These are phyloP conservation scores for Drosophila antonietae DNA, from an alignment of 2,888 invertebrate species.

Conservation along the genomic window DNA sequence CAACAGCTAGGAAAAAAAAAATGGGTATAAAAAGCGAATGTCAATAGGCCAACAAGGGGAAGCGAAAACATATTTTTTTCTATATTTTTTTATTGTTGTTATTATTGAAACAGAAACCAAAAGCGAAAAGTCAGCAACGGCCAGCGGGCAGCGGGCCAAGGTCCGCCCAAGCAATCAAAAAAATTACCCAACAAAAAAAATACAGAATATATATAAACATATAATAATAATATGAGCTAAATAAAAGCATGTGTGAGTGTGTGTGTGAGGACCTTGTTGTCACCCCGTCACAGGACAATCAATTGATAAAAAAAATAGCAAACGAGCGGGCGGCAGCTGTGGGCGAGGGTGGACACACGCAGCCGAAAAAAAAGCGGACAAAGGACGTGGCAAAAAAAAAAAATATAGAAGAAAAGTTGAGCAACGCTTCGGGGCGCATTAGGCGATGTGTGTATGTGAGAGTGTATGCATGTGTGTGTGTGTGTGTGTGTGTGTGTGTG, in stretches of 20 bases:
- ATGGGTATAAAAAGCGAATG: conserved; percentile 26
- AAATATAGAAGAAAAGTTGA: conserved; percentile 29
- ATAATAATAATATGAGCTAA: conserved; percentile 58
- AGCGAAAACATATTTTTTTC: conserved; percentile 54
- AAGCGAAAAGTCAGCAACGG: conserved; percentile 9
- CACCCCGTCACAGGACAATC: conserved; percentile 77
- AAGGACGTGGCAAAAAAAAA: conserved; percentile 29
- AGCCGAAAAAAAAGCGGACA: conserved; percentile 28
- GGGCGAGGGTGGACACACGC: conserved; percentile 13
- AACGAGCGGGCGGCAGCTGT: conserved; percentile 24
- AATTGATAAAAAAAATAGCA: conserved; percentile 68
- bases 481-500: conserved; percentile 47
- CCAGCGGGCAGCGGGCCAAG: conserved; percentile 19
- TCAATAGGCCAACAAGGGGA: conserved; percentile 43
- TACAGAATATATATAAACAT: conserved; percentile 26
- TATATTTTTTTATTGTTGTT: conserved; percentile 32
- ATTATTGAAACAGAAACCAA: conserved; percentile 64
- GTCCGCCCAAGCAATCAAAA: conserved; percentile 72
- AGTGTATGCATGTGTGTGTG: neutral
- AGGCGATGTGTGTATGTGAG: conserved; percentile 16
- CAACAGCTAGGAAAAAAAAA: conserved; percentile 4
- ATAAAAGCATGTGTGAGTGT: conserved; percentile 44
- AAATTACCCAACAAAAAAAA: conserved; percentile 53
- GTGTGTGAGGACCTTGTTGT: conserved; percentile 49
- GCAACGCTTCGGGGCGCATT: conserved; percentile 57